phyloP scores from a whole-genome alignment of 2,113 vertebrate genomes.

The Leptodactylus fuscus region DNA sequence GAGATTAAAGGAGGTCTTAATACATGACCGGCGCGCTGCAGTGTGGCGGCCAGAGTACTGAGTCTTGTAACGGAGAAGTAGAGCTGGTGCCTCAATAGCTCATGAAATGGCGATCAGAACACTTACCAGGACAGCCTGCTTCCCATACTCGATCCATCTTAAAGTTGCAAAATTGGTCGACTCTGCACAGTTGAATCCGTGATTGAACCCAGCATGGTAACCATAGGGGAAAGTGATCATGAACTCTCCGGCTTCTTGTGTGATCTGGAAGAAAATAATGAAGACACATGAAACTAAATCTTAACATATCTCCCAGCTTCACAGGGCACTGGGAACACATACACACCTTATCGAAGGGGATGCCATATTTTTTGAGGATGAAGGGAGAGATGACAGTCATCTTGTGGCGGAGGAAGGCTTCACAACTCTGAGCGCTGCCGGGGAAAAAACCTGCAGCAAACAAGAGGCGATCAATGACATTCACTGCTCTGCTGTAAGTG shows the following conservation, averaged over 20 bases:
- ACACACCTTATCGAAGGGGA: conserved; percentile 93
- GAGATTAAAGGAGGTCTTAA: neutral
- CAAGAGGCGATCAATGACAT: neutral
- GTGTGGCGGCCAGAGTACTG: neutral
- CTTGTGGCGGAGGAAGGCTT: conserved; percentile 96
- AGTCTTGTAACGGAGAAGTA: no score
- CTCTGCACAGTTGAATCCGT: conserved; percentile 98
- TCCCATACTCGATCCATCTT: conserved; percentile 97
- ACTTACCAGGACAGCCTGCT: conserved; percentile 89
- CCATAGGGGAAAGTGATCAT: conserved; percentile 95
- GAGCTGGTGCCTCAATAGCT: neutral
- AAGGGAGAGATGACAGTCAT: conserved; percentile 98
- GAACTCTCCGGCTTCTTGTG: conserved; percentile 94
- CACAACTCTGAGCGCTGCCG: conserved; percentile 95
- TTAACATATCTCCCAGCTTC: no score
- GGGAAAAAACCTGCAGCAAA: conserved; percentile 92
- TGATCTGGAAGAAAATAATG: conserved; percentile 77
- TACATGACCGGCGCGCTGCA: neutral
- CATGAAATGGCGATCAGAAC: no score
- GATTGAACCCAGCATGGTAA: conserved; percentile 98
- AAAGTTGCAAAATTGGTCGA: conserved; percentile 96
- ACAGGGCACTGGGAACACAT: neutral
- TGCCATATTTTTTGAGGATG: conserved; percentile 94
- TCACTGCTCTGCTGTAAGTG: no score
- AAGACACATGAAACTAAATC: neutral